Evolutionary conservation across 2,797 vertebrate genomes (phyloP), one percentile per base, ranked within the genome.

Genomic region (Cercopithecus hamlyni): DNA sequence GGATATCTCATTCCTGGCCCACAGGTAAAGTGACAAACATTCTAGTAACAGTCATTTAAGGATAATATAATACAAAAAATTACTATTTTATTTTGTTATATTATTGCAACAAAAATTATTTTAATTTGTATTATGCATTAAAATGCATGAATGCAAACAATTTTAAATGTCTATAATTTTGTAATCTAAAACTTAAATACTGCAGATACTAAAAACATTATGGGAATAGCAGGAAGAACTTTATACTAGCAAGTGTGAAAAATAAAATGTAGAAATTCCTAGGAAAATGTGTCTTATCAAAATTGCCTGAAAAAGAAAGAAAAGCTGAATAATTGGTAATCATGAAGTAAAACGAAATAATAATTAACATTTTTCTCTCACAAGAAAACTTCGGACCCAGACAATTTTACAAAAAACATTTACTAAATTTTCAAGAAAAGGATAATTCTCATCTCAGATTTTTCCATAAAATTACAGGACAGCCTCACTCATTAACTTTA

Each of bases 331-430:
- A 84, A 87, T 48, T 36, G 96, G 57, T 80, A 88, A 72, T 87
- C 39, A 73, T 88, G 93, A 83, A 94, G 73, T 93, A 95, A 92
- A 93, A 64, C 24, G 22, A 91, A 80, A n/a, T 22, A 76, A 87
- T 88, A 90, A 27, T 70, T 75, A 76, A 67, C 45, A 64, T 95
- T 93, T 93, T 97, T 87, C 79, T 84, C 55, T 93, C 81, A n/a
- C 12, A 83, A 82, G 82, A 85, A 88, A 94, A 90, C 7, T 86
- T 26, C 0, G 86, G 61, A 45, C 48, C 43, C n/a, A 93, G 55
- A 86, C 58, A 86, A 6, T 77, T 85, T 87, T 93, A 88, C 26
- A 92, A 77, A 72, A 94, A 88, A 88, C n/a, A 7, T 48, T 70
- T 93, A 70, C 58, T 39, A 81, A 48, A 30, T 96, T 70, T 97